A percentile compares a stretch with the other conserved stretches of the same genome.
Evolutionary conservation across 1,140 invertebrate genomes (phyloP).

Genomic region (Microvelia longipes): DNA sequence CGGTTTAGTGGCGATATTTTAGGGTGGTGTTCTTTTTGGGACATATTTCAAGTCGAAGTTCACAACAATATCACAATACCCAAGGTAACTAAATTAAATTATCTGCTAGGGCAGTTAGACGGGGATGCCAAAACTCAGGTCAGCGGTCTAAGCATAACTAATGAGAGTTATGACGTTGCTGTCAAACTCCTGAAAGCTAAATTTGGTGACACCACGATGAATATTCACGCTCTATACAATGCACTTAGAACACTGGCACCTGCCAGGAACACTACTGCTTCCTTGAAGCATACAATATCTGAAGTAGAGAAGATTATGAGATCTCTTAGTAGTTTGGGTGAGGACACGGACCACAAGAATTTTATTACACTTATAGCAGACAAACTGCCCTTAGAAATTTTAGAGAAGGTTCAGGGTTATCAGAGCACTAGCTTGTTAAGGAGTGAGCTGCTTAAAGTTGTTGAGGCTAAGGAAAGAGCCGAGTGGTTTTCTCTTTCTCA

Average conservation of each 20-base stretch:
- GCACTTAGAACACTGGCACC: background rate
- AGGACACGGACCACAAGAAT: background rate
- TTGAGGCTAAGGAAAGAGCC: background rate
- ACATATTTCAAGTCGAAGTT: background rate
- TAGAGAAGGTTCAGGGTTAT: background rate
- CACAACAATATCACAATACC: background rate
- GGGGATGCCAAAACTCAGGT: background rate
- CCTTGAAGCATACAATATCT: background rate
- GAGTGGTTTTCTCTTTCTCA: background rate
- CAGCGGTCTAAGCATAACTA: background rate
- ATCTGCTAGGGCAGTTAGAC: background rate
- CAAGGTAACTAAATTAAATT: background rate
- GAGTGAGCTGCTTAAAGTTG: background rate
- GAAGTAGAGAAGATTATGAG: background rate
- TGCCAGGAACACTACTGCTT: background rate
- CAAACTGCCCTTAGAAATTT: background rate
- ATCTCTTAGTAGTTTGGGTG: background rate
- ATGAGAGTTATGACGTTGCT: background rate
- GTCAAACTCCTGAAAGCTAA: background rate
- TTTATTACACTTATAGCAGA: background rate
- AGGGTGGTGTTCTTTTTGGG: background rate
- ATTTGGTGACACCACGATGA: background rate
- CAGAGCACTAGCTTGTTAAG: background rate
- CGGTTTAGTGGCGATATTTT: background rate
- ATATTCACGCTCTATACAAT: background rate